These are phyloP conservation scores for Notodonta ziczac DNA, from an alignment of 2,888 invertebrate genomes.

Conservation along the genomic window DNA sequence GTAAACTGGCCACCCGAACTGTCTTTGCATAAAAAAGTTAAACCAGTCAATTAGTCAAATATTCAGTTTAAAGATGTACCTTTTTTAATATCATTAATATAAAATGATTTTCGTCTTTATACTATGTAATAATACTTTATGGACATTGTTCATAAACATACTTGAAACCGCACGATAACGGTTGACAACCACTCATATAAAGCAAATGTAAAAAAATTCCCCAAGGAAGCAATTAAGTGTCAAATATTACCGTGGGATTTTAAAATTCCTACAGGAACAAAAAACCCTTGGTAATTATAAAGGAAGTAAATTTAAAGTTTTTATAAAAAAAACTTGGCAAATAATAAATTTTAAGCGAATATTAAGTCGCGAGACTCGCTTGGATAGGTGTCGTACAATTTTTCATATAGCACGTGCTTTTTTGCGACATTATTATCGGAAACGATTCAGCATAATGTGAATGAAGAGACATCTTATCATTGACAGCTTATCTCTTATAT, in stretches of 20 bases:
- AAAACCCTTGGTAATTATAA: too few relatives aligned
- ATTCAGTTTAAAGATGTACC: constrained; percentile 8
- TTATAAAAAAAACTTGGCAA: too few relatives aligned
- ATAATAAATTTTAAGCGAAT: not conserved
- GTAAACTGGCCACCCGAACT: not conserved
- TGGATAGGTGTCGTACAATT: not conserved
- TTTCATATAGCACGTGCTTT: not conserved
- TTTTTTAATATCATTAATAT: not conserved
- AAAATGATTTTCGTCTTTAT: not conserved
- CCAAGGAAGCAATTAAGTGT: too few relatives aligned
- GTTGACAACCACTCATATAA: too few relatives aligned
- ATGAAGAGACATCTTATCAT: constrained; percentile 2
- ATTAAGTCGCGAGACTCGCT: not conserved
- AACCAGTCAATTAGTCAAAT: constrained; percentile 16
- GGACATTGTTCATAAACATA: too few relatives aligned
- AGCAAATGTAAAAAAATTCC: too few relatives aligned
- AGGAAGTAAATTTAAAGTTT: too few relatives aligned
- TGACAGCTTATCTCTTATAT: constrained; percentile 20
- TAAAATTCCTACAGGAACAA: too few relatives aligned
- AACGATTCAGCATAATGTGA: not conserved
- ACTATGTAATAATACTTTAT: too few relatives aligned
- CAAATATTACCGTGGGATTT: too few relatives aligned
- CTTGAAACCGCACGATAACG: too few relatives aligned
- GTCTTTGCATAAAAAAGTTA: constrained; percentile 15
- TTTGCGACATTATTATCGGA: not conserved